Conservation (phyloP, 2,113 vertebrate genomes). For the Apus apus region DNA sequence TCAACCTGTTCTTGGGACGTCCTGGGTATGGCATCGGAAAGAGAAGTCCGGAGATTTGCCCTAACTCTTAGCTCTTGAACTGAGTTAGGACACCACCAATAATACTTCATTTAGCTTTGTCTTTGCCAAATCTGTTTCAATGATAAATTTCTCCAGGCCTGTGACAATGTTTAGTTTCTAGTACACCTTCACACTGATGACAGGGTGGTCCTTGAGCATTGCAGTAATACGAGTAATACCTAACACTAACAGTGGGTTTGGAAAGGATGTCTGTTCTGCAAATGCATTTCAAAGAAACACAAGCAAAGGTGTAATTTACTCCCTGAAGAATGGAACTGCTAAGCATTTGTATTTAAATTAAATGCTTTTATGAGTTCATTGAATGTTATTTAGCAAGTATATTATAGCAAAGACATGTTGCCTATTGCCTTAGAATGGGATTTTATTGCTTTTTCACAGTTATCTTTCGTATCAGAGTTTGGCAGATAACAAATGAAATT, state of each 20-base stretch:
- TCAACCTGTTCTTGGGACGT: not conserved
- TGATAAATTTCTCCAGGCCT: not conserved
- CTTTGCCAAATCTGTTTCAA: not conserved
- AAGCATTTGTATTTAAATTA: conserved; percentile 61
- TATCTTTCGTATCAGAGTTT: conserved; percentile 65
- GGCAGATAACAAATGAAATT: conserved; percentile 72
- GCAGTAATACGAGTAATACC: not conserved
- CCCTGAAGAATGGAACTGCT: conserved; percentile 43
- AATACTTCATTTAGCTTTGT: not conserved
- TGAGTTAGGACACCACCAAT: not conserved
- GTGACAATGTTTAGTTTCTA: not conserved
- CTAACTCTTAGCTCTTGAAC: not conserved
- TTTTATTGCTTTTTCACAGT: conserved; percentile 56
- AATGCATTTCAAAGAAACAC: conserved; percentile 19
- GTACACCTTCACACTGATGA: not conserved
- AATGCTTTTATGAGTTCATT: conserved; percentile 49
- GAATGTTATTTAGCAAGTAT: conserved; percentile 59
- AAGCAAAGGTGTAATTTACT: not conserved
- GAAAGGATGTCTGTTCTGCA: conserved; percentile 36
- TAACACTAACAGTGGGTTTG: not conserved
- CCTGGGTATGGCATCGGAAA: not conserved
- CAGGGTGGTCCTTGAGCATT: not conserved
- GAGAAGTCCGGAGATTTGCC: not conserved
- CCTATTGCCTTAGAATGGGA: conserved; percentile 38
- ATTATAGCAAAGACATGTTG: conserved; percentile 4